Evolutionary conservation across 2,113 vertebrate genomes (phyloP), one percentile per base, ranked within the genome.

Genomic region (Xiphophorus couchianus): DNA sequence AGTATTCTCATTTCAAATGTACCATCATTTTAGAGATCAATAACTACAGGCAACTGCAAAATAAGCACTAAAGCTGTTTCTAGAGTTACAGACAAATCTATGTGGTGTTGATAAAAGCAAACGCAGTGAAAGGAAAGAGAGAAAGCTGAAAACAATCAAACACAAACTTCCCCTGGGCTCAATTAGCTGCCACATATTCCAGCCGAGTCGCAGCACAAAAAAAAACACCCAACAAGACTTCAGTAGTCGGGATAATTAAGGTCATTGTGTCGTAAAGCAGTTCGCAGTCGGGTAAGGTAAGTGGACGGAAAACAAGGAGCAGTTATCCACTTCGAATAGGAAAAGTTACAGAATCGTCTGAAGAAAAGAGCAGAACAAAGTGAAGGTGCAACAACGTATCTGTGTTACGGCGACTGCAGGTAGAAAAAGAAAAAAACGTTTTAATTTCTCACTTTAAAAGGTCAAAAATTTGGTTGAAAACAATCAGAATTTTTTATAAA

Each of bases 171-270:
- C 76, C 79, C 67, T 0, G 37, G 68, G 77, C 71, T 77, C 58
- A 80, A 79, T 86, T 85, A 85, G 19, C 66, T 44, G 65, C 77
- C 69, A 73, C n/a, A 25, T 39, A 76, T 77, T 76, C 65, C 66
- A 60, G 71, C 84, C 15, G 2, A 61, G 35, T 37, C 35, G 29
- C 30, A 11, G 71, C 39, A 84, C 87, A 73, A 63, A 67, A 60
- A 77, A 68, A 76, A 78, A 63, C n/a, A 54, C 44, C 35, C 33
- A 84, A 69, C 48, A 73, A 64, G 73, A 72, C 71, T 70, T 81
- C 44, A 35, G 60, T 70, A 70, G 60, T 66, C 44, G 31, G 62
- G 71, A 78, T 86, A 86, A 79, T 77, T 81, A 70, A 79, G 75
- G 75, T 85, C 72, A 79, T 5, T 58, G 71, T 79, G 74, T 64